phyloP scores from a whole-genome alignment of 2,797 vertebrate species.

The Microhierax caerulescens region DNA sequence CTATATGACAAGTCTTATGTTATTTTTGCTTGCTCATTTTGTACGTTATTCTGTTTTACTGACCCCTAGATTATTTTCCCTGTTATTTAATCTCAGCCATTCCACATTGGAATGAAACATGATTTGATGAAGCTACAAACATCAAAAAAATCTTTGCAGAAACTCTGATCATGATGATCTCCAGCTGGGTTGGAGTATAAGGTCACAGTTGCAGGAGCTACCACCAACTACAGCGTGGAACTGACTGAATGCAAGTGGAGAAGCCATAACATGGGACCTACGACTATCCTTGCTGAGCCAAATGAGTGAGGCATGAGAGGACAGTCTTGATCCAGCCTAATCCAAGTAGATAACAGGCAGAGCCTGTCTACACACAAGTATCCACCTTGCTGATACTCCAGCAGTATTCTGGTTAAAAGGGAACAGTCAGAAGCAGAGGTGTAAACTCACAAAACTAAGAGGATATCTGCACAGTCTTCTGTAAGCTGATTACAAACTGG shows the following conservation, averaged over 20 bases:
- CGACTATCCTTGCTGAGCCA: not conserved
- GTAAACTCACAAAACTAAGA: not conserved
- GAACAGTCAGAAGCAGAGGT: not conserved
- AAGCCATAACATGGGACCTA: not conserved
- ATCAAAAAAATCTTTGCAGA: not conserved
- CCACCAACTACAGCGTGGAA: not conserved
- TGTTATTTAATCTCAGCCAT: not conserved
- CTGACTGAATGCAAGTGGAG: not conserved
- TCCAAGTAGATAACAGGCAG: not conserved
- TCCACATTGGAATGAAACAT: not conserved
- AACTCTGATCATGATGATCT: not conserved
- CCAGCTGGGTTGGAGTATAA: fast-evolving
- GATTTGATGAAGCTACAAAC: not conserved
- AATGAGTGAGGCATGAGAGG: not conserved
- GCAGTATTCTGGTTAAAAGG: not conserved
- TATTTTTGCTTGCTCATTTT: not conserved
- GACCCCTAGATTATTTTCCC: not conserved
- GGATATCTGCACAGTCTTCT: not conserved
- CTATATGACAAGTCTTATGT: not conserved
- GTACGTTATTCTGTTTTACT: not conserved
- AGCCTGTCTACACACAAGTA: not conserved
- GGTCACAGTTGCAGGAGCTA: not conserved
- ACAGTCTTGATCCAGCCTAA: not conserved
- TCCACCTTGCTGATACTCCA: not conserved
- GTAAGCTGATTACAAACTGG: not conserved